Base-by-base conservation (phyloP, 2,888 invertebrate species). In the Liodrosophila aerea region DNA sequence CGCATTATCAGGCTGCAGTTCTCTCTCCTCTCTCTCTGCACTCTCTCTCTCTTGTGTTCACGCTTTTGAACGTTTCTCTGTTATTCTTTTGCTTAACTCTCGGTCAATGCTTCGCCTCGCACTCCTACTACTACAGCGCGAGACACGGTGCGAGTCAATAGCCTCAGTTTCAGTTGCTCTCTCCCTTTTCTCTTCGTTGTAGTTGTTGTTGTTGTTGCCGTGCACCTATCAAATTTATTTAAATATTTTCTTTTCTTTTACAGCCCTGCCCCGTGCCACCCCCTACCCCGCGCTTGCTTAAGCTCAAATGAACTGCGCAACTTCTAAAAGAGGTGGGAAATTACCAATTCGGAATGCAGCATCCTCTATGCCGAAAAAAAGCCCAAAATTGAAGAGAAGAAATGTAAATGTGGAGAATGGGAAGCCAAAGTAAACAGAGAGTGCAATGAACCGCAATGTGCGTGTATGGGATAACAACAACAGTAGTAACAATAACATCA, bases 371-470 rank as follows among this genome's bases (percentile, higher is more conserved):
- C 22, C 22, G 31, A 30, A 44, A 9, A 1, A 49, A 41, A 7
- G n/a, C 45, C n/a, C 5, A 40, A 49, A 45, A 22, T 22, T 22
- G 22, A 22, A 22, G 22, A 22, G 22, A 22, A 8, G 2, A 60
- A 65, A 61, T 69, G 58, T 59, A 65, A 80, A 75, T 81, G 50
- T 50, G 75, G 58, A 61, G 60, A 53, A 69, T 73, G 74, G 54
- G 72, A 69, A 76, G 73, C 69, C 49, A 68, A 73, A 68, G 81
- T 78, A 85, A 85, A 83, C 81, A 85, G 74, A 71, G 68, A 83
- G 83, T 87, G 73, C 87, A 87, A 71, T 85, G 87, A 87, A 86
- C 87, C 78, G 73, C 56, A 63, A 56, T 74, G 65, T 74, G 77
- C 75, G 85, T 85, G 73, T 40, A 56, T 64, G 80, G 59, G 75